Base-by-base conservation (phyloP, 2,113 vertebrate genomes). In the Prionailurus viverrinus region DNA sequence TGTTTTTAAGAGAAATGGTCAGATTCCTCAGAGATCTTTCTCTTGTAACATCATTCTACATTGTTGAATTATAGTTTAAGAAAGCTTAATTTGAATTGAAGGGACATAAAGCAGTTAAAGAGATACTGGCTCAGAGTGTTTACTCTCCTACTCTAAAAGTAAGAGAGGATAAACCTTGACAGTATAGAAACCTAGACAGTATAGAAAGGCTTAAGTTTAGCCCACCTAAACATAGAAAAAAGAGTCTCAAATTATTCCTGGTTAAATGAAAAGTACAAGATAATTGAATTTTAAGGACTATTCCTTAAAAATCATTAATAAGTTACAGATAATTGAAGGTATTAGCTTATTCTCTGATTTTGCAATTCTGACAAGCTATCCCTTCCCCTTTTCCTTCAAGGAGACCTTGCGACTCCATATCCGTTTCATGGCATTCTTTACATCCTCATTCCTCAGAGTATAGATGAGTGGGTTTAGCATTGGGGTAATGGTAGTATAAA, bases 391-490 rank as follows among this genome's bases (percentile, higher is more conserved):
- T 80, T 91, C 76, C 65, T 91, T 89, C 19, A 33, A 69, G 31
- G 71, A 96, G 29, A 95, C 3, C 27, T 36, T 92, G n/a, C 0
- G 41, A 11, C 19, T 86, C 96, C 96, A 95, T 11, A 97, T 45
- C 1, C 31, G 0, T 19, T 89, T 94, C 95, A 96, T 78, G 39
- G 97, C 95, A 3, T 76, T 94, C 80, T 98, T 98, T 11, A 98
- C 97, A 45, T 97, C 96, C 25, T 87, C 89, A 68, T 97, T 98
- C 61, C 97, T 95, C 89, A 98, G 91, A 31, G 98, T 97, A 8
- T 98, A 98, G 25, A 98, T 98, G 29, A 98, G 90, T 7, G 97
- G 97, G 51, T 97, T 98, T 48, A 98, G 41, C 90, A 98, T 95
- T 4, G 97, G 97, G 21, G 96, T 98, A 41, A 97, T 95, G 41